Conservation (phyloP, 2,888 invertebrate species). For the Eupeodes luniger region DNA sequence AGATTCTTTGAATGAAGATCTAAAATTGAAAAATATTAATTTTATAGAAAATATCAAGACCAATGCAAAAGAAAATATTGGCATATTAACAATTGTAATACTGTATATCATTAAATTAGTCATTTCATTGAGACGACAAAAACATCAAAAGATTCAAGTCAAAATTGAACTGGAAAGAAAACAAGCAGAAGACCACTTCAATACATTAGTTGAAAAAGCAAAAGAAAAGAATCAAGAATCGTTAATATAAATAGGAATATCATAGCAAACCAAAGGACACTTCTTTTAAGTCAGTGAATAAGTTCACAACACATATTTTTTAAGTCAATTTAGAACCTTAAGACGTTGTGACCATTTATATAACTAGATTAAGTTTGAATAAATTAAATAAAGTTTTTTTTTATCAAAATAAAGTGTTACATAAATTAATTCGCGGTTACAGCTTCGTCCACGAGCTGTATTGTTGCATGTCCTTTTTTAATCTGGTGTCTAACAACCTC, state of each 20-base stretch:
- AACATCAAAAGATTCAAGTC: constrained; percentile 18
- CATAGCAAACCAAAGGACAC: neutral
- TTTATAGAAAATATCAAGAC: constrained; percentile 21
- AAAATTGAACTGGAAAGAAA: constrained; percentile 27
- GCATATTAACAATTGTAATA: constrained; percentile 11
- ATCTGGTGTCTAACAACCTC: too few species aligned
- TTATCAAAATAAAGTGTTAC: too few species aligned
- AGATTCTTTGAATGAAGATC: constrained; percentile 30
- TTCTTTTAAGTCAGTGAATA: too few species aligned
- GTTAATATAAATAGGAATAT: constrained; percentile 2
- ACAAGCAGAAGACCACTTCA: constrained; percentile 18
- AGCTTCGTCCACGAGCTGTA: too few species aligned
- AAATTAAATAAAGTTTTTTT: too few species aligned
- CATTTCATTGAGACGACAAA: constrained; percentile 26
- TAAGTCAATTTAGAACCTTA: too few species aligned
- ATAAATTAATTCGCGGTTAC: too few species aligned
- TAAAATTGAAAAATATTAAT: constrained; percentile 28
- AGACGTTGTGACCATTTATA: too few species aligned
- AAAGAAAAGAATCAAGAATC: constrained; percentile 13
- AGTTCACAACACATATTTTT: too few species aligned
- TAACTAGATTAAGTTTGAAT: too few species aligned
- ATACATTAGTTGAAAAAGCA: constrained; percentile 22
- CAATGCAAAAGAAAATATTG: constrained; percentile 27
- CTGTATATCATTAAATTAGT: constrained; percentile 12
- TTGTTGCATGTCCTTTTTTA: too few species aligned